Base-by-base conservation (phyloP, 2,113 vertebrate species). In the Synchiropus splendidus region DNA sequence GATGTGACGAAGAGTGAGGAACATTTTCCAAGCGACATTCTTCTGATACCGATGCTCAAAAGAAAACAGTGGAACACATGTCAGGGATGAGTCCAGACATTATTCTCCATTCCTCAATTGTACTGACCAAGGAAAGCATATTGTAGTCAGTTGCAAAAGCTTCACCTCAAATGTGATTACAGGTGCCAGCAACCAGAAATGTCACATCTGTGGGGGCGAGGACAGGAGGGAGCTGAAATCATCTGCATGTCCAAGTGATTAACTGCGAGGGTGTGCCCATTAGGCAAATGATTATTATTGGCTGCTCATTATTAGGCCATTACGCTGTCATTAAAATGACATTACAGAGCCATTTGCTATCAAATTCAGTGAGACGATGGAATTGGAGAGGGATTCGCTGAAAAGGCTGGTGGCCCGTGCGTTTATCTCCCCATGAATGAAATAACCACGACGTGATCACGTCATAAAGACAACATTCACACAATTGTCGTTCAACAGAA, bases 241-340 rank as follows among this genome's bases (percentile, higher is more conserved):
- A 54, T 41, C 51, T 58, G 40, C 64, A 54, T 58, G 60, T 66
- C 61, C 60, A 48, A 62, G 52, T 65, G 69, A 75, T 74, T 75
- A 70, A 39, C 61, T 52, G 49, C 45, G 31, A 70, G 64, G 57
- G 33, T 51, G 31, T 17, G 48, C 42, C 63, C 57, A 67, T 77
- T 67, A 74, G 58, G 48, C 59, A 67, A 75, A 74, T 64, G 48
- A 75, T 63, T 48, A 70, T 70, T 74, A 67, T 71, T 68, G 71
- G 60, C 50, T 72, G 43, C 62, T 75, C 64, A 74, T 79, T 66
- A 72, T 68, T 52, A 57, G 50, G 42, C 71, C 48, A 73, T 75
- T 77, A 77, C 30, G 2, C 51, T 18, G 1, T 66, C 58, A 62
- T 77, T 75, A 70, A 70, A 76, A 74, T 51, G 10, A 61, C 61